Base-by-base conservation (phyloP, 1,140 invertebrate genomes). In the Bacillus rossius region DNA sequence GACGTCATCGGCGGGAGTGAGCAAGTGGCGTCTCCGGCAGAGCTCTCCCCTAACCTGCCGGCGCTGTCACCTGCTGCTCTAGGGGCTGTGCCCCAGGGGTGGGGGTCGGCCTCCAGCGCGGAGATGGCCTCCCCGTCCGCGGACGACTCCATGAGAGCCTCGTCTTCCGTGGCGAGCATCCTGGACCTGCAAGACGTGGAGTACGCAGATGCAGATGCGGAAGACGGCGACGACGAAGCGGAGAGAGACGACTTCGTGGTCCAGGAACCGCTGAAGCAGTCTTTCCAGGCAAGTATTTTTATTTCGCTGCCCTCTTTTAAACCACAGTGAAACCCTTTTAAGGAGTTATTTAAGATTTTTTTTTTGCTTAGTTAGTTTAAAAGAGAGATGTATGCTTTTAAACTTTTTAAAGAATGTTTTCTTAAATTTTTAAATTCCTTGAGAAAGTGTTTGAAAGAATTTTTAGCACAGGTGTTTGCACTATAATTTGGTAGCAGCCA, bases 161-260 rank as follows among this genome's bases (percentile, higher is more conserved):
- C 53, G 2, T 55, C 53, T 25, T 68, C 68, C 14, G 70, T 72
- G 63, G 69, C 67, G 14, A 71, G 68, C 54, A 67, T 75, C 40
- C 71, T 72, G 64, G 79, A 73, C 71, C 71, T 69, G 40, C 78
- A 69, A 68, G 73, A 77, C 57, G 72, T 76, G 8, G 72, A 81
- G 61, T 81, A 75, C 68, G 79, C 75, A 2, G 79, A 80, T 65
- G 79, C 75, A 10, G 78, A 75, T 45, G 78, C 77, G 57, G 73
- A 76, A 55, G 77, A 80, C 23, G 61, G 66, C 14, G 68, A 69
- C 45, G 50, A 47, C 3, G 62, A 60, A 47, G 51, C 37, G 5
- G 59, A 60, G 26, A 19, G 37, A 8, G 59, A 56, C 14, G 59
- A 60, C 23, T 23, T 43, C 45, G 19, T n/a, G 14, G 22, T 34